phyloP scores from a whole-genome alignment of 1,140 invertebrate genomes.

The Drosophila bocqueti region DNA sequence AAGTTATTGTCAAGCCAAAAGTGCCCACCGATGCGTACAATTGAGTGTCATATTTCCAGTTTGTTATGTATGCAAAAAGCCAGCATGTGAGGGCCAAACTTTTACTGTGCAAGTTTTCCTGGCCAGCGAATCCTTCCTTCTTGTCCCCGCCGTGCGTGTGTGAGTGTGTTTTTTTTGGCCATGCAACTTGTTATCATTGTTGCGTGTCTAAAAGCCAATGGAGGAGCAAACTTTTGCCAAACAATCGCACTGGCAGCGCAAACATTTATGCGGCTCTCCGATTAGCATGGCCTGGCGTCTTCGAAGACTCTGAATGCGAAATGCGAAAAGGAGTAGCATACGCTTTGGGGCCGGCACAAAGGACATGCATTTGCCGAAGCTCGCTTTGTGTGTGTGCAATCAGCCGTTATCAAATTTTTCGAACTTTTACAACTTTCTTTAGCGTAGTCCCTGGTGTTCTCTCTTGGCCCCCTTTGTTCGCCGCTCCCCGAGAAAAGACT shows the following conservation, averaged over 20 bases:
- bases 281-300: conserved; percentile 60
- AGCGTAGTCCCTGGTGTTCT: conserved; percentile 18
- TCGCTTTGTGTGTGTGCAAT: conserved; percentile 52
- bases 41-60: conserved; percentile 81
- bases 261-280: conserved; percentile 72
- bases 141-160: background rate
- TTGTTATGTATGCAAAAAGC: conserved; percentile 66
- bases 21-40: conserved; percentile 78
- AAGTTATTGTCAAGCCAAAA: conserved; percentile 80
- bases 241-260: conserved; percentile 49
- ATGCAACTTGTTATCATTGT: conserved; percentile 81
- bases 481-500: conserved; percentile 14
- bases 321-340: conserved; percentile 37
- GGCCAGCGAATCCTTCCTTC: conserved; percentile 44
- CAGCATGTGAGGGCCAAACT: conserved; percentile 63
- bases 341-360: conserved; percentile 32
- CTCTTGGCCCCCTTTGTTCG: conserved; percentile 11
- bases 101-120: conserved; percentile 53
- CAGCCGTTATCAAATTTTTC: conserved; percentile 69
- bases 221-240: conserved; percentile 74
- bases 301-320: conserved; percentile 22
- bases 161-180: conserved; percentile 25
- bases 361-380: conserved; percentile 13
- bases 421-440: conserved; percentile 57
- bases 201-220: conserved; percentile 80